Base-by-base conservation (phyloP, 2,113 vertebrate species). In the Heterotilapia buettikoferi region DNA sequence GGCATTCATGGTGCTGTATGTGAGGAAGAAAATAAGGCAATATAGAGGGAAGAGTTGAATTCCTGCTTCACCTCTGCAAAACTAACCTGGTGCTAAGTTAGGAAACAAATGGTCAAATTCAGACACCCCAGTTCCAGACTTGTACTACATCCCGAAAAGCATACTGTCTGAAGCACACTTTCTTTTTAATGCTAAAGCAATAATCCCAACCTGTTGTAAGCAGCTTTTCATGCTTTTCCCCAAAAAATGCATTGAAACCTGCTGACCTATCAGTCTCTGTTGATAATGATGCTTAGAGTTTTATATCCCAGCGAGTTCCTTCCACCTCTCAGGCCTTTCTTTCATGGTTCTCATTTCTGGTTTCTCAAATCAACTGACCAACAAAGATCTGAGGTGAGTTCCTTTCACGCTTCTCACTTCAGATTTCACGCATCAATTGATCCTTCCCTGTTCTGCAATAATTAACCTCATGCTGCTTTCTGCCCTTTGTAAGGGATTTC, bases 171-270 rank as follows among this genome's bases (percentile, higher is more conserved):
- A 59, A 59, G 21, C 36, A 43, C 14, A 7, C 21, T 56, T 81
- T 43, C 9, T 38, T 36, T 76, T 47, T 43, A 6, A 29, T 16
- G 4, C 14, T 47, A 47, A 76, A 47, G 24, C 6, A 47, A 29
- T 47, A 47, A 10, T 76, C 40, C 9, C 40, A 16, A 2, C 21
- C 66, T 11, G 0, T 71, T 71, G 5, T 76, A 76, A 47, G 40
- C 40, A 76, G 0, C 24, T 47, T 47, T 47, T 47, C 9, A 29
- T 47, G 40, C 38, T 73, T 6, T 36, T 33, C 5, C 29, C 5
- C 16, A 0, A 24, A 26, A 45, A 24, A 4, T 43, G 1, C 36
- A 21, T 68, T 1, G 5, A 68, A 43, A 71, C n/a, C 9, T 45
- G 21, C 24, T 76, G 68, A 9, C 29, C 14, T 47, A 26, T 47